Evolutionary conservation across 2,888 invertebrate genomes (phyloP).

Genomic region (Monoplex corrugatus): DNA sequence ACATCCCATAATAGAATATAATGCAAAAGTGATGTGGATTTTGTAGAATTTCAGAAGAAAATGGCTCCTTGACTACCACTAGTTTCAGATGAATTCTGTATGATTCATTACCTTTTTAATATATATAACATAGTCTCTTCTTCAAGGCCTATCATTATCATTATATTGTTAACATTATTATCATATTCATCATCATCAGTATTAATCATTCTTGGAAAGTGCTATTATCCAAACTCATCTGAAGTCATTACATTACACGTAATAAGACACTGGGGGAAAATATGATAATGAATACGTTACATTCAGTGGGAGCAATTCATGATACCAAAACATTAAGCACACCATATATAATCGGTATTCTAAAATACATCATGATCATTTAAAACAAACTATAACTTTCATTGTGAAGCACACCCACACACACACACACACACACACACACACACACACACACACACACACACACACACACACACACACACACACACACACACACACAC

Average conservation of each 20-base stretch:
- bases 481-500: not conserved
- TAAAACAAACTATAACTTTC: not conserved
- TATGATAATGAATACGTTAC: not conserved
- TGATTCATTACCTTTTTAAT: no score
- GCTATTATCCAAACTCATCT: no score
- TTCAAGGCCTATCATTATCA: no score
- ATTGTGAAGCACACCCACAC: not conserved
- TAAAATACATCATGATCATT: not conserved
- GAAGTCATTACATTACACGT: not conserved
- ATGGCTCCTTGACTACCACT: no score
- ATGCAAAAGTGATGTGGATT: no score
- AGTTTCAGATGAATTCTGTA: no score
- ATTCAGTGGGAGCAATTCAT: not conserved
- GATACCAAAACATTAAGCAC: not conserved
- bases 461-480: constrained; percentile 20
- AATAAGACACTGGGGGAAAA: not conserved
- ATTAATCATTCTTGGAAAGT: no score
- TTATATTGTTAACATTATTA: not conserved
- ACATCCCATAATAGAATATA: no score
- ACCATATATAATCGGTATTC: not conserved
- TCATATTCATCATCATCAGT: not conserved
- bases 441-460: constrained; percentile 30
- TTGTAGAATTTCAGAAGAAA: no score
- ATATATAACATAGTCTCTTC: no score
- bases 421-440: not conserved